Base-by-base conservation (phyloP, 2,113 vertebrate genomes). In the Tachysurus vachellii region DNA sequence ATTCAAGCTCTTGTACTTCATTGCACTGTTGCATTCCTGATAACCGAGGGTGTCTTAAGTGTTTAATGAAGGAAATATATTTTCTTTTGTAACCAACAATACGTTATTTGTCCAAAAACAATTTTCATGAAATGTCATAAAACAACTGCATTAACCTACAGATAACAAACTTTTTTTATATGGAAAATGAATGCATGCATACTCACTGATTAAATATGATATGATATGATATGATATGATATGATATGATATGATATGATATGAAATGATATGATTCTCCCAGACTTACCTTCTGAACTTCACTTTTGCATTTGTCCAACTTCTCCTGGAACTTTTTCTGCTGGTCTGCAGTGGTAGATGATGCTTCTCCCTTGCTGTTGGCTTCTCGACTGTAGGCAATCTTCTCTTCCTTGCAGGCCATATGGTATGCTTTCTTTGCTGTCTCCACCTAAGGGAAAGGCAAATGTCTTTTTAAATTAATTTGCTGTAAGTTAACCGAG, bases 341-440 rank as follows among this genome's bases (percentile, higher is more conserved):
- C 93, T 98, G 97, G 85, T 99, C 97, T 0, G 96, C 92, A 0
- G 96, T 95, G 88, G 96, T 95, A 0, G 96, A 96, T 1, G 79
- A 81, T 86, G 96, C 93, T 53, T 99, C 98, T 0, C 93, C 94
- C 89, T 97, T 98, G 91, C 95, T 95, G 91, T 96, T 98, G 93
- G 97, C 95, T 92, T 99, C 98, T 11, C 98, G 94, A 3, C 92
- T 94, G 90, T 96, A 91, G 0, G 98, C 98, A 88, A 99, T 93
- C 93, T 96, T 98, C 93, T 99, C 98, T 91, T 99, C 98, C 91
- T 99, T 99, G 93, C 98, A 99, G 2, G 97, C 95, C 94, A 98
- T 91, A 90, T 99, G 97, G 90, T 97, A 99, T 1, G 95, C 91
- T 92, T 99, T 99, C 94, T 98, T 99, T 88, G 97, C 96, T 5